Evolutionary conservation across 2,113 vertebrate genomes (phyloP).

Genomic region (Dipodomys spectabilis): DNA sequence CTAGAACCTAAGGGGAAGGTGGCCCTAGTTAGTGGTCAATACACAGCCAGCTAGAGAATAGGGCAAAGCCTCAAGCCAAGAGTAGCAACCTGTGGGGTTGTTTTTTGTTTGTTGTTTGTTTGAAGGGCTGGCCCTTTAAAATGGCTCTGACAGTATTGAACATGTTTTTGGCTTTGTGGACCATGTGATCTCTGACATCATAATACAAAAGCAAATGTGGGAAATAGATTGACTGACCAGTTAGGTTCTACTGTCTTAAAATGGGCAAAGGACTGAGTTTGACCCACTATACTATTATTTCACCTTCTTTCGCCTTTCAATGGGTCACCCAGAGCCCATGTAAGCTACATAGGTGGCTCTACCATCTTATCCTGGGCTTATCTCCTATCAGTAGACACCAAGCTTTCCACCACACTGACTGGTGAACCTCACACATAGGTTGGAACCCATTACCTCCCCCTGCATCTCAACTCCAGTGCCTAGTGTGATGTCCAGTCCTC

Average conservation of each 20-base stretch:
- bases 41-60: not conserved
- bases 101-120: not conserved
- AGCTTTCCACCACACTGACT: not conserved
- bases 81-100: not conserved
- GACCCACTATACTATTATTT: not conserved
- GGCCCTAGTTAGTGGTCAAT: no score
- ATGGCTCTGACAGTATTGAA: not conserved
- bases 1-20: accelerated
- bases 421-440: not conserved
- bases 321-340: accelerated
- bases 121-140: not conserved
- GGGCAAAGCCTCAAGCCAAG: not conserved
- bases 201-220: not conserved
- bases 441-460: not conserved
- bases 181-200: not conserved
- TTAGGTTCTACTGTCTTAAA: not conserved
- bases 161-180: not conserved
- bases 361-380: not conserved
- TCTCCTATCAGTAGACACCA: not conserved
- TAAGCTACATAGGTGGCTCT: not conserved
- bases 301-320: not conserved
- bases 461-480: not conserved
- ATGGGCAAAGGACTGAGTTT: not conserved
- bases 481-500: not conserved
- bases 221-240: not conserved